These are phyloP conservation scores for Entomyzon cyanotis DNA, from an alignment of 2,113 vertebrate genomes.

Conservation along the genomic window DNA sequence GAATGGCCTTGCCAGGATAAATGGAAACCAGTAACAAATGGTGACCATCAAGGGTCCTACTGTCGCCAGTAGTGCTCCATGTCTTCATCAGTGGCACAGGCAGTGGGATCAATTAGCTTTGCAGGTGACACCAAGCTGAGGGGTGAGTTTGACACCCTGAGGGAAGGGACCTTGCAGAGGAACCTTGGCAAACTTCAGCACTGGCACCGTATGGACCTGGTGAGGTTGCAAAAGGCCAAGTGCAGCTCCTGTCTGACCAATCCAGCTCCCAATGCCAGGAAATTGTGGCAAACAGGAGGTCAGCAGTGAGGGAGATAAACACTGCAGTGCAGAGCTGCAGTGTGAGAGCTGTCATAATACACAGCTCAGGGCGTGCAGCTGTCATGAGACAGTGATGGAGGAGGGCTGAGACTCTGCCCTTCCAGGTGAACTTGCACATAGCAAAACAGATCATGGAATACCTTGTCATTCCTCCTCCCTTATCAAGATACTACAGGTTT, in stretches of 20 bases:
- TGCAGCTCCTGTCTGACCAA: not conserved
- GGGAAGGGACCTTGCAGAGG: not conserved
- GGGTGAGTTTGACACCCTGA: not conserved
- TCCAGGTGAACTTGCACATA: not conserved
- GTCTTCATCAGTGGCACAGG: not conserved
- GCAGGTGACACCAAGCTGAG: not conserved
- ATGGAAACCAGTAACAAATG: not conserved
- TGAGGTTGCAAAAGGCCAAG: not conserved
- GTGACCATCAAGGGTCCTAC: not conserved
- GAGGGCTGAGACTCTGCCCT: rapidly evolving
- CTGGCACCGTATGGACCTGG: rapidly evolving
- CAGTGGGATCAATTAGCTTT: not conserved
- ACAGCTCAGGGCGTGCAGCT: not conserved
- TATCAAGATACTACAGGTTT: not conserved
- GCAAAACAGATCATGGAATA: not conserved
- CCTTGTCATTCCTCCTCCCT: not conserved
- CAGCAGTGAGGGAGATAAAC: not conserved
- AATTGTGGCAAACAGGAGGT: not conserved
- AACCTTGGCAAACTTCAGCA: not conserved
- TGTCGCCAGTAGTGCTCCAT: not conserved
- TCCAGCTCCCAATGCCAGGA: not conserved
- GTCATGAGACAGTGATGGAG: not conserved
- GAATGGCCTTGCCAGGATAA: no score
- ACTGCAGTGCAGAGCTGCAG: not conserved
- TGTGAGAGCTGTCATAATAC: not conserved